These are phyloP conservation scores for Halcyon smyrnensis DNA, from an alignment of 2,797 vertebrate species.

Conservation along the genomic window DNA sequence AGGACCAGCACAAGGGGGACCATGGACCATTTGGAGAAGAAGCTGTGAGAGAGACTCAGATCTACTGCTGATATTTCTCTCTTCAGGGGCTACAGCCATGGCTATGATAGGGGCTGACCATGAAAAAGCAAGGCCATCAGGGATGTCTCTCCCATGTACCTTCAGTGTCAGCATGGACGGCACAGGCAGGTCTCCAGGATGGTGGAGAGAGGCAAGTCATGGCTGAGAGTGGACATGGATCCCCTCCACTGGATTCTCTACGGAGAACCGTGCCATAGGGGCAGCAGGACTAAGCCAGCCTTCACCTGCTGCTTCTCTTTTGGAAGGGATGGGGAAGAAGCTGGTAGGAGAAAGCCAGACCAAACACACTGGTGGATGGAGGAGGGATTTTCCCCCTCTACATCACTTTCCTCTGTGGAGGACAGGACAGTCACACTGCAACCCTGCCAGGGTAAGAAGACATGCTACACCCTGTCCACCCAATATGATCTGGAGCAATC, in stretches of 20 bases:
- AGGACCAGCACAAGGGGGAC: rapidly evolving
- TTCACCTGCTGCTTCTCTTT: background rate
- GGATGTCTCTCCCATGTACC: background rate
- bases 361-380: rapidly evolving
- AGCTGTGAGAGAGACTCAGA: background rate
- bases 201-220: background rate
- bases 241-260: background rate
- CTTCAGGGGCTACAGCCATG: background rate
- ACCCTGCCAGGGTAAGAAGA: background rate
- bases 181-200: background rate
- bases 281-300: background rate
- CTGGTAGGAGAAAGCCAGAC: background rate
- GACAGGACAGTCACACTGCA: background rate
- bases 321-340: background rate
- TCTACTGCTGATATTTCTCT: background rate
- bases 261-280: background rate
- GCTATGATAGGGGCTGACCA: background rate
- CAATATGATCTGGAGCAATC: background rate
- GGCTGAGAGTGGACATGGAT: background rate
- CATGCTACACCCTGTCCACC: background rate
- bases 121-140: background rate
- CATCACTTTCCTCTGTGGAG: background rate
- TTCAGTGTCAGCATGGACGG: background rate
- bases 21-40: background rate
- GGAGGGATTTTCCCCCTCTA: background rate